These are phyloP conservation scores for Salvelinus alpinus DNA, from an alignment of 2,113 vertebrate genomes.

Conservation along the genomic window DNA sequence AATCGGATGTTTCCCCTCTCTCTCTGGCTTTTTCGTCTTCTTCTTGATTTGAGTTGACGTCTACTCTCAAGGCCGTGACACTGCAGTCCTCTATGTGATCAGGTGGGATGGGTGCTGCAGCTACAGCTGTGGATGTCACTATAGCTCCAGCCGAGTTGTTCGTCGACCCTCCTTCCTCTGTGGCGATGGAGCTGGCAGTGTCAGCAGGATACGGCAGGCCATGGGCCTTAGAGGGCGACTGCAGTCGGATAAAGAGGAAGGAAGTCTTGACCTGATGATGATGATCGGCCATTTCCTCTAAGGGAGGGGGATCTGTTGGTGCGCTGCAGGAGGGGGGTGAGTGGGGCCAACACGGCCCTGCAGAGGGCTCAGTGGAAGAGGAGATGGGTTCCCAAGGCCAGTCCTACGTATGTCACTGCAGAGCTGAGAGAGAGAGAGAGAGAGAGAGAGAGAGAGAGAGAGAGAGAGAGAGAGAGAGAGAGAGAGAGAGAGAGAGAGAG, in stretches of 20 bases:
- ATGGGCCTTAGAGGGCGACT: constrained; percentile 54
- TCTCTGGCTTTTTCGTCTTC: neutral
- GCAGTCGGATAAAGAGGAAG: constrained; percentile 68
- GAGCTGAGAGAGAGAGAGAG: constrained; percentile 11
- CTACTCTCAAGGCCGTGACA: neutral
- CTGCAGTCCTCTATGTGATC: constrained; percentile 7
- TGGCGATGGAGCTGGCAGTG: constrained; percentile 12
- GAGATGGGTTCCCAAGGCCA: constrained; percentile 32
- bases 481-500: too few relatives aligned
- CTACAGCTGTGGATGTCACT: neutral
- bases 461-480: too few relatives aligned
- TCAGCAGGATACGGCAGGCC: constrained; percentile 28
- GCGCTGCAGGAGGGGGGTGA: constrained; percentile 14
- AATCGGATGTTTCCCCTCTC: constrained; percentile 9
- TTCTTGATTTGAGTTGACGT: neutral
- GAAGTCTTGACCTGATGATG: constrained; percentile 69
- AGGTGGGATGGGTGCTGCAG: neutral
- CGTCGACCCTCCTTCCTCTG: constrained; percentile 29
- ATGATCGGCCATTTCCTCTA: constrained; percentile 67
- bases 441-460: neutral
- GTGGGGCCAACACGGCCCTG: neutral
- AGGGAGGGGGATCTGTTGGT: constrained; percentile 42
- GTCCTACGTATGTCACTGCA: constrained; percentile 6
- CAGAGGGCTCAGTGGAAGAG: neutral
- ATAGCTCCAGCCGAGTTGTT: constrained; percentile 17